Conservation (phyloP, 2,113 vertebrate species). For the Forbesichthys agassizii region DNA sequence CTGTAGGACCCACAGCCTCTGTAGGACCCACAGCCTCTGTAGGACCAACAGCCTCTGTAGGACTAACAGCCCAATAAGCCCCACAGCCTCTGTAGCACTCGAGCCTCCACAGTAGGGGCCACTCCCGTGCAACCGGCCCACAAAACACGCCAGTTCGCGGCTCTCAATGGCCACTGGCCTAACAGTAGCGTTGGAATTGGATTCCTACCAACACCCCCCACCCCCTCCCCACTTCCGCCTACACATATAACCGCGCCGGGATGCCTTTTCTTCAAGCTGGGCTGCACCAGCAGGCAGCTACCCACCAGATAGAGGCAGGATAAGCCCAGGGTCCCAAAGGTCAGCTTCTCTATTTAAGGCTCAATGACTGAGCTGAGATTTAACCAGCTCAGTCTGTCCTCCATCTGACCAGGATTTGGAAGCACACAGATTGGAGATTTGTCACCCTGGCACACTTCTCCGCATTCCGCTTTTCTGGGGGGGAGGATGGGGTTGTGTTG, state of each 20-base stretch:
- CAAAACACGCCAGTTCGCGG: slow-evolving; percentile 3
- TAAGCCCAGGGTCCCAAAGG: slow-evolving; percentile 46
- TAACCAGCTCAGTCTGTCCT: slow-evolving; percentile 45
- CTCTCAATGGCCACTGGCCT: slow-evolving; percentile 8
- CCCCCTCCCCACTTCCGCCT: not conserved
- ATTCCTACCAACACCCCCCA: slow-evolving; percentile 2
- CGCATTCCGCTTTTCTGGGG: slow-evolving; percentile 33
- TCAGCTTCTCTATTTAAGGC: slow-evolving; percentile 61
- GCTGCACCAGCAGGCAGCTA: slow-evolving; percentile 58
- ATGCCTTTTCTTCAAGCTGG: slow-evolving; percentile 36
- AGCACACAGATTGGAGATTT: slow-evolving; percentile 64
- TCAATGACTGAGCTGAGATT: slow-evolving; percentile 58
- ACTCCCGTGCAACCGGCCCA: not conserved
- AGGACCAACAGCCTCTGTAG: not conserved
- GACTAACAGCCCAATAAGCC: not conserved
- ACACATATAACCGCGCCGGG: not conserved
- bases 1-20: not conserved
- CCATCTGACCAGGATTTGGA: slow-evolving; percentile 60
- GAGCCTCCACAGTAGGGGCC: not conserved
- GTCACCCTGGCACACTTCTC: slow-evolving; percentile 42
- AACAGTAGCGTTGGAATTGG: slow-evolving; percentile 1
- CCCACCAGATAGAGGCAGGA: slow-evolving; percentile 54
- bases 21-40: not conserved
- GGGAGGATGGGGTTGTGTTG: slow-evolving; percentile 4
- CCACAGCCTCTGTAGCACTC: no score